phyloP scores from a whole-genome alignment of 1,140 invertebrate genomes.

The Drosophila pallidifrons region DNA sequence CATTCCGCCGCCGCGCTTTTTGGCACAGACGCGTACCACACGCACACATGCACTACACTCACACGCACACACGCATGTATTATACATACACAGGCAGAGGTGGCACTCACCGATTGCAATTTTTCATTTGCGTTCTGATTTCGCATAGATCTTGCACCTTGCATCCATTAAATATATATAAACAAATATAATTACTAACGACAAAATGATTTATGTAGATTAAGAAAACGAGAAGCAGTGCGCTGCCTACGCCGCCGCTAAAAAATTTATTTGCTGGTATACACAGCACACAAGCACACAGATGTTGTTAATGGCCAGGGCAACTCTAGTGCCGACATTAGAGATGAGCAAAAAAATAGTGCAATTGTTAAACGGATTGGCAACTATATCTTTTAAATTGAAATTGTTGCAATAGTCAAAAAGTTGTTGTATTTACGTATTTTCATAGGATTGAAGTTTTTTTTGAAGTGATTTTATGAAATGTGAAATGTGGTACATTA shows the following conservation, averaged over 20 bases:
- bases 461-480: too few species aligned
- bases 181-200: constrained; percentile 7
- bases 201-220: constrained; percentile 12
- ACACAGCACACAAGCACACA: constrained; percentile 54
- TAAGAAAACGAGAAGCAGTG: constrained; percentile 10
- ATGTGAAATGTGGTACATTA: too few species aligned
- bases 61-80: neutral
- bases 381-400: neutral
- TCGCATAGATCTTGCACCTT: neutral
- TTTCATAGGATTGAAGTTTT: too few species aligned
- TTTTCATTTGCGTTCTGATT: constrained; percentile 37
- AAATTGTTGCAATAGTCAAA: too few species aligned
- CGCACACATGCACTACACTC: constrained; percentile 10
- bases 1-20: constrained; percentile 51
- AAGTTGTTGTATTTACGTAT: too few species aligned
- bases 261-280: constrained; percentile 58
- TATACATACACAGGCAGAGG: constrained; percentile 31
- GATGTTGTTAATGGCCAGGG: constrained; percentile 44
- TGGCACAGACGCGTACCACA: constrained; percentile 41
- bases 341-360: constrained; percentile 20
- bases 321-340: constrained; percentile 45
- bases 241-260: constrained; percentile 41
- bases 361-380: neutral
- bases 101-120: constrained; percentile 45
- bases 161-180: constrained; percentile 18